A percentile compares a stretch with the other conserved stretches of the same genome.
phyloP scores from a whole-genome alignment of 2,888 invertebrate genomes.

The Hypselothyrea guttata region DNA sequence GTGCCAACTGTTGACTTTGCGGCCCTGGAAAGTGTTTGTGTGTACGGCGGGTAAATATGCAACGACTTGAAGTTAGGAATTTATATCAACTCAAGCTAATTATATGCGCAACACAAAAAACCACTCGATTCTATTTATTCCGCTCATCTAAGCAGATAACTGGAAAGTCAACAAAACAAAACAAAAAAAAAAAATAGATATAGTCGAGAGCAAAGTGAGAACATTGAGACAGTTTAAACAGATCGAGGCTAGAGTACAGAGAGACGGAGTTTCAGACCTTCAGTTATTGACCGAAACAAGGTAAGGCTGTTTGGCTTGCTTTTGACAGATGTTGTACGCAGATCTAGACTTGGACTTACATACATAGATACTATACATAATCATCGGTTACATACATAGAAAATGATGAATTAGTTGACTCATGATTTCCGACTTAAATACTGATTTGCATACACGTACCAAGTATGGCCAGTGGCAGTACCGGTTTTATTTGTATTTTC shows the following conservation, averaged over 20 bases:
- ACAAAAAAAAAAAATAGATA: background rate
- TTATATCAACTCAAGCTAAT: conserved; percentile 25
- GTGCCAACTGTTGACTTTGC: no score
- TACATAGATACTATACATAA: background rate
- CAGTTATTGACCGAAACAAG: conserved; percentile 8
- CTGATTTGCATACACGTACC: conserved; percentile 75
- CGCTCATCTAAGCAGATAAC: conserved; percentile 22
- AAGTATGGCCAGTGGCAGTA: conserved; percentile 66
- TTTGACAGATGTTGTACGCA: conserved; percentile 21
- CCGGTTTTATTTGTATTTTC: conserved; percentile 68
- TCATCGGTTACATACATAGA: conserved; percentile 5
- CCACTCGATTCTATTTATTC: conserved; percentile 38
- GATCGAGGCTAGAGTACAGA: background rate
- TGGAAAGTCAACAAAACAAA: conserved; percentile 31
- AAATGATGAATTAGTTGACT: conserved; percentile 72
- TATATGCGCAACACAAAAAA: conserved; percentile 46
- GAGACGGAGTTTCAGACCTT: background rate
- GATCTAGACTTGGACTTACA: conserved; percentile 10
- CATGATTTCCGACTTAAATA: conserved; percentile 70
- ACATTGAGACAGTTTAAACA: conserved; percentile 6
- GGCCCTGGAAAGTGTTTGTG: conserved; percentile 21
- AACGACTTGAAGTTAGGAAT: conserved; percentile 9
- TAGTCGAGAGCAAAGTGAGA: background rate
- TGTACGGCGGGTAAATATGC: conserved; percentile 11
- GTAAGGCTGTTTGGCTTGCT: conserved; percentile 8